Evolutionary conservation across 1,140 invertebrate genomes (phyloP).

Genomic region (Megathymus violae): DNA sequence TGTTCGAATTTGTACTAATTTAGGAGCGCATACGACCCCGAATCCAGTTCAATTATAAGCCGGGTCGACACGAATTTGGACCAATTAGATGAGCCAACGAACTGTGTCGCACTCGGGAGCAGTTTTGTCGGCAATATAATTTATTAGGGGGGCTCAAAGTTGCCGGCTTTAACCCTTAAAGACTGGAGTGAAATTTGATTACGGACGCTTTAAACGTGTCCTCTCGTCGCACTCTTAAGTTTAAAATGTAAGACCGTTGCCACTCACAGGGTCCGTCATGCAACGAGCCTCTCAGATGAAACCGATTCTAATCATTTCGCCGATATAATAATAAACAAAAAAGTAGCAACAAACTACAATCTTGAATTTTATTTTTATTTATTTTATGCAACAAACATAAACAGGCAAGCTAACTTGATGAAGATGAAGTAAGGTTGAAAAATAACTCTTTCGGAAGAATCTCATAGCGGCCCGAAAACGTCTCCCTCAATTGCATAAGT

Average conservation of each 20-base stretch:
- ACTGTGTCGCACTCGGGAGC: slow-evolving; percentile 77
- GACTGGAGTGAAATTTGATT: slow-evolving; percentile 82
- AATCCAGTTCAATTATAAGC: slow-evolving; percentile 78
- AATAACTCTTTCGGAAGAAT: too few relatives aligned
- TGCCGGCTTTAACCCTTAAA: slow-evolving; percentile 78
- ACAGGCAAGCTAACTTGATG: too few relatives aligned
- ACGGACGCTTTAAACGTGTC: slow-evolving; percentile 72
- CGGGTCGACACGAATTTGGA: slow-evolving; percentile 76
- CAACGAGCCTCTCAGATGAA: slow-evolving; percentile 26
- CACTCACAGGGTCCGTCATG: slow-evolving; percentile 27
- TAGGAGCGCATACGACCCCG: slow-evolving; percentile 60
- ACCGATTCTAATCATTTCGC: slow-evolving; percentile 27
- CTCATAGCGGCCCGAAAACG: too few relatives aligned
- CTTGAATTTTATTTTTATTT: too few relatives aligned
- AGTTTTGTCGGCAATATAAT: slow-evolving; percentile 83
- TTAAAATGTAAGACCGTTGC: slow-evolving; percentile 64
- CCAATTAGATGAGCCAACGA: slow-evolving; percentile 81
- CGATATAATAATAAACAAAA: slow-evolving; percentile 17
- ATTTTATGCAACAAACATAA: too few relatives aligned
- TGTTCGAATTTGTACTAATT: slow-evolving; percentile 74
- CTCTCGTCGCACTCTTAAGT: slow-evolving; percentile 63
- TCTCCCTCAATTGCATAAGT: too few relatives aligned
- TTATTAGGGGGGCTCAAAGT: slow-evolving; percentile 80
- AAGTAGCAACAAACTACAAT: too few relatives aligned
- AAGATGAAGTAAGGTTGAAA: too few relatives aligned